Conservation (phyloP, 2,797 vertebrate species). For the Falco rusticolus region DNA sequence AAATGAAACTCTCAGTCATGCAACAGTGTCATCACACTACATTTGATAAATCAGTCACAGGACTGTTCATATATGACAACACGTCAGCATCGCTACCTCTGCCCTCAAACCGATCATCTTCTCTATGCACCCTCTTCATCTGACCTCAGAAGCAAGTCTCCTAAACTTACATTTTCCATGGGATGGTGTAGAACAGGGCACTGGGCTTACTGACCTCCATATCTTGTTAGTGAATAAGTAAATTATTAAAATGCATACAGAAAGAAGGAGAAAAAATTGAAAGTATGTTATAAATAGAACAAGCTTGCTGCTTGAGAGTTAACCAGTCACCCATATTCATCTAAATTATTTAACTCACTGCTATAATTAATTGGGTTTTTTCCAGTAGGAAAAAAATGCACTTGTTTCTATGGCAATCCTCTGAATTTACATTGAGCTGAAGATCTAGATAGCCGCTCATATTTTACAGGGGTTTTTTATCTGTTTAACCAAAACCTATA, state of each 20-base stretch:
- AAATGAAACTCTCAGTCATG: background rate
- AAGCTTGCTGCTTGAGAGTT: background rate
- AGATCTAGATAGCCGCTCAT: background rate
- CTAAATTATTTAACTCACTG: slow-evolving; percentile 45
- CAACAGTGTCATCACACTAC: background rate
- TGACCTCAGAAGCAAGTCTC: background rate
- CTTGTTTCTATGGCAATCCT: slow-evolving; percentile 11
- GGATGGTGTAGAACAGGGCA: background rate
- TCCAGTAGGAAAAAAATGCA: background rate
- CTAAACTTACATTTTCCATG: background rate
- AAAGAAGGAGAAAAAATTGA: background rate
- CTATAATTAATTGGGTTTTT: slow-evolving; percentile 4
- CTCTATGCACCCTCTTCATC: background rate
- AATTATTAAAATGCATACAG: slow-evolving; percentile 11
- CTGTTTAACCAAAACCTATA: slow-evolving; percentile 1
- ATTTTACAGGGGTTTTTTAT: background rate
- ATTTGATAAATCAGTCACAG: background rate
- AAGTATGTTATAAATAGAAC: slow-evolving; percentile 5
- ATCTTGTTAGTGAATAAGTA: background rate
- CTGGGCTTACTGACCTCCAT: background rate
- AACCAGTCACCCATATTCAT: background rate
- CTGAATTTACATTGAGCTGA: background rate
- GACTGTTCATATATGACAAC: background rate
- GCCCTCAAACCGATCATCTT: background rate
- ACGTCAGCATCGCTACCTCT: background rate